Percentiles rank a stretch among this genome's conserved stretches.
Evolutionary conservation across 2,113 vertebrate species (phyloP).

Genomic region (Lagopus leucura): DNA sequence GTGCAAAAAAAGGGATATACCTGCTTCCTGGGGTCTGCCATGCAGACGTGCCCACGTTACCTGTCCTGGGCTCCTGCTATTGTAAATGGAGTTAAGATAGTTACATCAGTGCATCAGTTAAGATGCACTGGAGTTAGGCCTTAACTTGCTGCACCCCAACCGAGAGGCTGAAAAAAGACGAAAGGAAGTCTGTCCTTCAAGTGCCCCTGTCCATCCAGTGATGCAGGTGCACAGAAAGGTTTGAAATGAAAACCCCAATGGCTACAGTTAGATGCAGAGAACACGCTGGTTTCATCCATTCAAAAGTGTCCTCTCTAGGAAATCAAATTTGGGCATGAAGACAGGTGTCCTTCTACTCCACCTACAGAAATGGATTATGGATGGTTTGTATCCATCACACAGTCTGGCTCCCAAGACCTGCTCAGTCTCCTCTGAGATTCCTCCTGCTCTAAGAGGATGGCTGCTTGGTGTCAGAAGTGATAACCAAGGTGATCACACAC

Average conservation of each 20-base stretch:
- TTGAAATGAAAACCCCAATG: not conserved
- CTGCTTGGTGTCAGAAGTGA: conserved; percentile 28
- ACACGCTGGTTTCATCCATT: not conserved
- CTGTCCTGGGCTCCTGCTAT: not conserved
- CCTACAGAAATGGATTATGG: not conserved
- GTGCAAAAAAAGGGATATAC: not conserved
- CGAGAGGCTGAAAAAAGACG: not conserved
- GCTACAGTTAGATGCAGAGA: not conserved
- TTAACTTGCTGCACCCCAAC: not conserved
- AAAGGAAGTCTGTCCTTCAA: not conserved
- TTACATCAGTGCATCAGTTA: not conserved
- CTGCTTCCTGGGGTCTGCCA: not conserved
- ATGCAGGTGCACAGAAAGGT: not conserved
- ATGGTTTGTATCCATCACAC: not conserved
- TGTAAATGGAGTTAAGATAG: not conserved
- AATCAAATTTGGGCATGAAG: not conserved
- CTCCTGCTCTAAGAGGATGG: not conserved
- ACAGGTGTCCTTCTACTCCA: not conserved
- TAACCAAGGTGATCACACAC: conserved; percentile 16
- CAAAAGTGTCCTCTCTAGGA: not conserved
- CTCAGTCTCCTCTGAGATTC: conserved; percentile 6
- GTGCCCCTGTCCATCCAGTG: not conserved
- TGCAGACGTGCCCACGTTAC: accelerated
- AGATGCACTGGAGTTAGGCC: not conserved
- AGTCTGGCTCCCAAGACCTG: not conserved